These are phyloP conservation scores for Conomelus anceps DNA, from an alignment of 2,888 invertebrate species.

Conservation along the genomic window DNA sequence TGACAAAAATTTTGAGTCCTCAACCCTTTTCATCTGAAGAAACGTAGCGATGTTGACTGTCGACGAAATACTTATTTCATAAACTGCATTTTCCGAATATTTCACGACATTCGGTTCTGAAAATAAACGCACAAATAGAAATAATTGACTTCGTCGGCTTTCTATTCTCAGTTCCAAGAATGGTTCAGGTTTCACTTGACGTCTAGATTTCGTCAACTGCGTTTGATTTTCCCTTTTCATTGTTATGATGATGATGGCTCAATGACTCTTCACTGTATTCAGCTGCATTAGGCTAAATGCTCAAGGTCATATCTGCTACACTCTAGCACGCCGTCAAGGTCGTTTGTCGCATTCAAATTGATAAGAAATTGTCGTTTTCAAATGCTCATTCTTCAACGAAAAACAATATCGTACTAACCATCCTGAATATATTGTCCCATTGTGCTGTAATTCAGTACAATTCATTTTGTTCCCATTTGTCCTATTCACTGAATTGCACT, in stretches of 20 bases:
- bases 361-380: background rate
- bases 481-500: too few relatives aligned
- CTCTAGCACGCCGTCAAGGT: background rate
- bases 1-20: too few relatives aligned
- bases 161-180: background rate
- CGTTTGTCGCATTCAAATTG: background rate
- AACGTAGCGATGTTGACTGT: too few relatives aligned
- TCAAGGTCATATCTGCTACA: background rate
- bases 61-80: background rate
- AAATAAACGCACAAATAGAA: background rate
- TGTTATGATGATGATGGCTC: background rate
- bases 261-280: background rate
- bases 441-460: too few relatives aligned
- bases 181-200: background rate
- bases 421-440: background rate
- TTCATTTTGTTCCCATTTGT: too few relatives aligned
- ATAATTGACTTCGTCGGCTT: background rate
- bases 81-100: background rate
- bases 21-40: too few relatives aligned
- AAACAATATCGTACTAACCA: background rate
- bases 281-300: background rate
- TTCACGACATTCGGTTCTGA: background rate
- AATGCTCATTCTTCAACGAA: background rate
- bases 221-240: background rate
- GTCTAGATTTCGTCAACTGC: background rate